Evolutionary conservation across 2,797 vertebrate species (phyloP).

Genomic region (Aselliscus stoliczkanus): DNA sequence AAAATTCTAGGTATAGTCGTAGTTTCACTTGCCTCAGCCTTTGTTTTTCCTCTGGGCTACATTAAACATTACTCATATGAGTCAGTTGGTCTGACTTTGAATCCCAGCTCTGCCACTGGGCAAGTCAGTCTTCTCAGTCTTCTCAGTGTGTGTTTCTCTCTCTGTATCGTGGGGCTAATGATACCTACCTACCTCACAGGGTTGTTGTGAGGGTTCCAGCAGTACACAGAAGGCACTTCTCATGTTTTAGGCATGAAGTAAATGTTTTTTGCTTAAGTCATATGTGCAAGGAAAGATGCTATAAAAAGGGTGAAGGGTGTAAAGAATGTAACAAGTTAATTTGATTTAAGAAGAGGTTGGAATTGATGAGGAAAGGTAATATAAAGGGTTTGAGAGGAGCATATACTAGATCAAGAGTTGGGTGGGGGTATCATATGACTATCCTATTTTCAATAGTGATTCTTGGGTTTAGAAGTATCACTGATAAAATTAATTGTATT

Average conservation of each 20-base stretch:
- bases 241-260: neutral
- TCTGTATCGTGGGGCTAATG: neutral
- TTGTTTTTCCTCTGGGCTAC: neutral
- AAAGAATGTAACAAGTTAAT: neutral
- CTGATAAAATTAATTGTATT: slow-evolving; percentile 64
- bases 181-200: slow-evolving; percentile 27
- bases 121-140: neutral
- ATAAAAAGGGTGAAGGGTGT: neutral
- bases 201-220: slow-evolving; percentile 31
- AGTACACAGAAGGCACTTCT: neutral
- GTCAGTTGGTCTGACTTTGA: neutral
- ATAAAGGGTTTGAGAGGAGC: neutral
- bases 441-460: slow-evolving; percentile 26
- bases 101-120: neutral
- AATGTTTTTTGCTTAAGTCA: neutral
- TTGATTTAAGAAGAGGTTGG: neutral
- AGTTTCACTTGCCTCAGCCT: neutral
- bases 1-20: neutral
- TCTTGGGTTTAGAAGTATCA: slow-evolving; percentile 33
- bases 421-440: neutral
- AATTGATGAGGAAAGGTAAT: slow-evolving; percentile 2
- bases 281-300: neutral
- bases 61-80: neutral
- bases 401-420: neutral
- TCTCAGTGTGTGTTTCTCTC: neutral